phyloP scores from a whole-genome alignment of 2,888 invertebrate species.

The Microdon myrmicae region DNA sequence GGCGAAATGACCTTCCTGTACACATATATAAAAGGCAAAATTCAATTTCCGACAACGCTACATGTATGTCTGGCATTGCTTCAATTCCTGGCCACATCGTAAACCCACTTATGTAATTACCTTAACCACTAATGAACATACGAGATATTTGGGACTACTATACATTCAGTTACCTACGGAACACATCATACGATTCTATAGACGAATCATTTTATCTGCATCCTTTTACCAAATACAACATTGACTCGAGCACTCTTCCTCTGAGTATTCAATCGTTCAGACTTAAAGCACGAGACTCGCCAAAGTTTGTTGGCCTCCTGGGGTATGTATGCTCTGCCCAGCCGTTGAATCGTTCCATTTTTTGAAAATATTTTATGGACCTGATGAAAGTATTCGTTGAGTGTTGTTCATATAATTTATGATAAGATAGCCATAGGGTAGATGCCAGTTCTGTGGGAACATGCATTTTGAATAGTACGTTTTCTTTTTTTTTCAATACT shows the following conservation, averaged over 20 bases:
- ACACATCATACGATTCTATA: slow-evolving; percentile 11
- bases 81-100: no score
- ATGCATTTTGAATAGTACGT: background rate
- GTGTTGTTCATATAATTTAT: slow-evolving; percentile 4
- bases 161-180: slow-evolving; percentile 4
- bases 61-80: no score
- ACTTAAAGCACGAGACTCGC: slow-evolving; percentile 12
- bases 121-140: slow-evolving; percentile 31
- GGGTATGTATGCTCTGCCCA: background rate
- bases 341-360: background rate
- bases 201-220: slow-evolving; percentile 9
- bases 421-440: no score
- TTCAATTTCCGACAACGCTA: no score
- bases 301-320: slow-evolving; percentile 34
- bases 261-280: slow-evolving; percentile 10
- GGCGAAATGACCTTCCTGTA: no score
- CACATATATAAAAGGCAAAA: no score
- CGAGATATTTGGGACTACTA: slow-evolving; percentile 20
- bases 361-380: slow-evolving; percentile 2
- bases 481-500: slow-evolving; percentile 6
- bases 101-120: no score
- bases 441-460: no score
- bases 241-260: background rate
- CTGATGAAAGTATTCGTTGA: no score
- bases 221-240: slow-evolving; percentile 1